These are phyloP conservation scores for Germaria angustata DNA, from an alignment of 2,888 invertebrate species.

Conservation along the genomic window DNA sequence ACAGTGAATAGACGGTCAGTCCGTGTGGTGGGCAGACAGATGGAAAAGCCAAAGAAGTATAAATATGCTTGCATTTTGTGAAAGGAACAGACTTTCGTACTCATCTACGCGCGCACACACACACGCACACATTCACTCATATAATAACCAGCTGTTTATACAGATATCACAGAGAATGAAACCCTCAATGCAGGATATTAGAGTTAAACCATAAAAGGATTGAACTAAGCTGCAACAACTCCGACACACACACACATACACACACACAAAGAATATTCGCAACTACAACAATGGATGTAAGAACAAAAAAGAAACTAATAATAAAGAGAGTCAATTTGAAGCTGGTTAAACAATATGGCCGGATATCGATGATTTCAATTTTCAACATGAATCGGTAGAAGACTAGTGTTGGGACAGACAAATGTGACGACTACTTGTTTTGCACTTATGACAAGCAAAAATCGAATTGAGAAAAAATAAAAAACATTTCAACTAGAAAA, in stretches of 20 bases:
- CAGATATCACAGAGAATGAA: constrained; percentile 50
- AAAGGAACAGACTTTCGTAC: neutral
- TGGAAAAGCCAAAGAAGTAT: constrained; percentile 11
- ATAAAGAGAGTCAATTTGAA: constrained; percentile 49
- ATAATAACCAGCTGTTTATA: constrained; percentile 11
- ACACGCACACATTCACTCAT: neutral
- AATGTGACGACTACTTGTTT: neutral
- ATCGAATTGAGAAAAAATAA: neutral
- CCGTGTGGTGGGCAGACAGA: constrained; percentile 6
- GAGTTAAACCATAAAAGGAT: constrained; percentile 59
- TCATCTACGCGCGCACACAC: neutral
- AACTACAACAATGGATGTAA: neutral
- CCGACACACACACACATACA: neutral
- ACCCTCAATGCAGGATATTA: constrained; percentile 58
- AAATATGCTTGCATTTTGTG: constrained; percentile 7
- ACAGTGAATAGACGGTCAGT: constrained; percentile 23
- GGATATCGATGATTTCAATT: constrained; percentile 64
- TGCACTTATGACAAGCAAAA: neutral
- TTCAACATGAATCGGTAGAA: constrained; percentile 56
- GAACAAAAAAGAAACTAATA: neutral
- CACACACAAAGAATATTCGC: neutral
- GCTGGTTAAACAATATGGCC: constrained; percentile 57
- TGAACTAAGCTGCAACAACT: constrained; percentile 44
- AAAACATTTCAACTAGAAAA: neutral
- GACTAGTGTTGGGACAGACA: constrained; percentile 10